These are phyloP conservation scores for Sebastes taczanowskii DNA, from an alignment of 2,797 vertebrate species.

Conservation along the genomic window DNA sequence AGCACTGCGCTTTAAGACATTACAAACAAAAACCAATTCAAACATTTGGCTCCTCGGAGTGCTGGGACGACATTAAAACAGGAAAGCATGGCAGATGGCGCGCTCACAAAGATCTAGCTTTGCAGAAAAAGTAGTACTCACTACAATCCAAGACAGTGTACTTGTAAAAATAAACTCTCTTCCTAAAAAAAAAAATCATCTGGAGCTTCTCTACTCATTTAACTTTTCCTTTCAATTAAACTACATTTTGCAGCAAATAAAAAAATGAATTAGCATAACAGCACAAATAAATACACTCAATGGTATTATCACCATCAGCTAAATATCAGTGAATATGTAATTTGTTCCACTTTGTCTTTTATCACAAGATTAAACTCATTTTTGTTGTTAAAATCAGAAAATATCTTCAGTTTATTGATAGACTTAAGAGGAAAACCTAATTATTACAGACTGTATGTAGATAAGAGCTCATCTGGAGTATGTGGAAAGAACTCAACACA, in stretches of 20 bases:
- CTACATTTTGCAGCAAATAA: neutral
- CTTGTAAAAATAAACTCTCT: constrained; percentile 8
- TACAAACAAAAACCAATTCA: constrained; percentile 15
- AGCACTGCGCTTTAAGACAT: constrained; percentile 17
- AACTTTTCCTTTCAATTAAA: constrained; percentile 10
- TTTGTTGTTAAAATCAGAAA: neutral
- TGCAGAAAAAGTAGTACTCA: constrained; percentile 18
- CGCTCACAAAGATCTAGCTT: constrained; percentile 22
- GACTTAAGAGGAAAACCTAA: neutral
- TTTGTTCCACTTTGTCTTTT: neutral
- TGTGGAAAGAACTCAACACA: neutral
- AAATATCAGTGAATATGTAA: neutral
- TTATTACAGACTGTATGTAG: too few relatives aligned
- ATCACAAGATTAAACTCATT: neutral
- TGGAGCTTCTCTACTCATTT: neutral
- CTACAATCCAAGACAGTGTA: constrained; percentile 7
- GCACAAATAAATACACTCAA: neutral
- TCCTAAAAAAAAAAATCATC: neutral
- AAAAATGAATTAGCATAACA: neutral
- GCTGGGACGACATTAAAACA: constrained; percentile 40
- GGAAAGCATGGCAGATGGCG: constrained; percentile 47
- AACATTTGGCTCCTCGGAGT: constrained; percentile 30
- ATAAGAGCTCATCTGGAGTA: neutral
- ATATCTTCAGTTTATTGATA: neutral
- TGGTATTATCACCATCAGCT: neutral